These are phyloP conservation scores for Ciconia nigra DNA, from an alignment of 2,797 vertebrate genomes.

Conservation along the genomic window DNA sequence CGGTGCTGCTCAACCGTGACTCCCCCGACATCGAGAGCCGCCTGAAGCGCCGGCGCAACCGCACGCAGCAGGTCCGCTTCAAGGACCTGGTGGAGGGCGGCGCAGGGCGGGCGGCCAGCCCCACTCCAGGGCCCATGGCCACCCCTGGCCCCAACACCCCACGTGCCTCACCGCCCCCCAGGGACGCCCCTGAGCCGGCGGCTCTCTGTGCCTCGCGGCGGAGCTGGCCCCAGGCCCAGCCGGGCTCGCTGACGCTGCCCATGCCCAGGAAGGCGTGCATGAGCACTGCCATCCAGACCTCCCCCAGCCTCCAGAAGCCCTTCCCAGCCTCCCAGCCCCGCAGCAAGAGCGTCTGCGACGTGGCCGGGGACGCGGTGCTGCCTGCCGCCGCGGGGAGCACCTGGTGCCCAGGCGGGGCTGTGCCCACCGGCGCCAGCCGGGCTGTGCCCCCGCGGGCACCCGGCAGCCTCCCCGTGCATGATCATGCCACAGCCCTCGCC, in stretches of 20 bases:
- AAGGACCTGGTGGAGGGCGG: conserved; percentile 82
- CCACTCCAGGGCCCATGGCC: neutral
- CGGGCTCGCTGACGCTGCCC: conserved; percentile 80
- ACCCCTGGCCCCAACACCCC: conserved; percentile 14
- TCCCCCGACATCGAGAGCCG: conserved; percentile 82
- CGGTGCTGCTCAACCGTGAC: conserved; percentile 85
- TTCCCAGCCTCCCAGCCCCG: conserved; percentile 64
- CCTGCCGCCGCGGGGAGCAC: neutral
- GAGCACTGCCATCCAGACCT: conserved; percentile 87
- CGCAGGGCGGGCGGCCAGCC: conserved; percentile 31
- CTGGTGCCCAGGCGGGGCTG: neutral
- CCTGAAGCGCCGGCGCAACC: conserved; percentile 80
- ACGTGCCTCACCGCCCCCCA: conserved; percentile 50
- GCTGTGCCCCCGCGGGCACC: neutral
- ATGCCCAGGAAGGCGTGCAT: conserved; percentile 75
- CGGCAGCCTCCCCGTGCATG: conserved; percentile 4
- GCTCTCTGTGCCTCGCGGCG: conserved; percentile 45
- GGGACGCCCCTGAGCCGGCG: neutral
- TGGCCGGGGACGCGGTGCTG: conserved; percentile 48
- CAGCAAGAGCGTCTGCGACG: conserved; percentile 75
- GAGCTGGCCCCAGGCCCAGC: conserved; percentile 78
- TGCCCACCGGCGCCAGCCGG: neutral
- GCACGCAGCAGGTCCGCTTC: conserved; percentile 86
- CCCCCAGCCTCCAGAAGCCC: conserved; percentile 82
- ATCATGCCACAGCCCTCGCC: conserved; percentile 7